These are phyloP conservation scores for Cossypha polioptera DNA, from an alignment of 2,797 vertebrate genomes.

Conservation along the genomic window DNA sequence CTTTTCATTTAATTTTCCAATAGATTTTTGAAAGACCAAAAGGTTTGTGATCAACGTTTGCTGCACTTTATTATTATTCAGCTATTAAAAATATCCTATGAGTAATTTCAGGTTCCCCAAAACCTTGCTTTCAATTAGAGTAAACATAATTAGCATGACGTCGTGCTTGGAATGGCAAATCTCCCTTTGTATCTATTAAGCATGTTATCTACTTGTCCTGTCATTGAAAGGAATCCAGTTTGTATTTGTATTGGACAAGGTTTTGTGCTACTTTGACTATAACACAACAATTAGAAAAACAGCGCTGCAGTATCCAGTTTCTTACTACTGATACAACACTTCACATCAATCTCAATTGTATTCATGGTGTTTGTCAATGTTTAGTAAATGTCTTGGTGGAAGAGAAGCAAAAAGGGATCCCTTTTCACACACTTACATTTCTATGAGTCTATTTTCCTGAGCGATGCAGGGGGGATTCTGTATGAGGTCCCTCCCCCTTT, in stretches of 20 bases:
- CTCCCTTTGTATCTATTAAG: conserved; percentile 78
- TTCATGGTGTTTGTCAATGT: conserved; percentile 26
- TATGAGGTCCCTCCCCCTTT: conserved; percentile 16
- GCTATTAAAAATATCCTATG: conserved; percentile 75
- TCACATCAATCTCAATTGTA: conserved; percentile 43
- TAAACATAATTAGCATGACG: conserved; percentile 81
- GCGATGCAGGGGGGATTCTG: neutral
- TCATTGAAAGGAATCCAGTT: conserved; percentile 68
- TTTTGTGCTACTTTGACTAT: conserved; percentile 54
- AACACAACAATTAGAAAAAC: conserved; percentile 60
- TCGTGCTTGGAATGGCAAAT: conserved; percentile 79
- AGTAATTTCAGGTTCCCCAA: conserved; percentile 78
- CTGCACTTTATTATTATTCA: conserved; percentile 74
- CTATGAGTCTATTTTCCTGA: conserved; percentile 12
- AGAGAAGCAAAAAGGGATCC: neutral
- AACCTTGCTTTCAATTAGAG: conserved; percentile 82
- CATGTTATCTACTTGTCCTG: conserved; percentile 74
- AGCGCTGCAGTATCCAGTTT: conserved; percentile 18
- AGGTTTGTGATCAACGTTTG: conserved; percentile 76
- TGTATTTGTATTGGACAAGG: conserved; percentile 64
- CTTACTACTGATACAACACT: conserved; percentile 7
- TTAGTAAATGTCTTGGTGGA: conserved; percentile 1
- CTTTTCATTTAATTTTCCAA: conserved; percentile 80
- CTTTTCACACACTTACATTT: conserved; percentile 18
- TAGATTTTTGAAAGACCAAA: conserved; percentile 74